phyloP scores from a whole-genome alignment of 2,888 invertebrate species.

The Drosophila fulvimacula region DNA sequence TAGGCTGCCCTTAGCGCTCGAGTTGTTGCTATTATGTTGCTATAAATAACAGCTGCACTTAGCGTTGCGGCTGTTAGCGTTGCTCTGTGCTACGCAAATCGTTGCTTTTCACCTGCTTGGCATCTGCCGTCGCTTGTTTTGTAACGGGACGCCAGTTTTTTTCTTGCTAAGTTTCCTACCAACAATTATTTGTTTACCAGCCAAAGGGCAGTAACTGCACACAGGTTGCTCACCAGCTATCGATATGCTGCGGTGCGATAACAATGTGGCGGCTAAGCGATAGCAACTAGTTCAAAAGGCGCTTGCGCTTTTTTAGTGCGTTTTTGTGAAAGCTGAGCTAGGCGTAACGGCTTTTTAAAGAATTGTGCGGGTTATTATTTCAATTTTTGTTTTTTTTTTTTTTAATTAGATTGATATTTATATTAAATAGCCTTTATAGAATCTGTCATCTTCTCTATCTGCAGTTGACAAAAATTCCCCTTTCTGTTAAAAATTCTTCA shows the following conservation, averaged over 20 bases:
- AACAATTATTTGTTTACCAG: constrained; percentile 53
- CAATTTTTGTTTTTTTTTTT: too few species aligned
- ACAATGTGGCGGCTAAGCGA: constrained; percentile 17
- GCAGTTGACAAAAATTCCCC: background rate
- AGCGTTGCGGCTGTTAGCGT: constrained; percentile 28
- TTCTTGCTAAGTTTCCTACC: constrained; percentile 14
- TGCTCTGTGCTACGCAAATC: constrained; percentile 41
- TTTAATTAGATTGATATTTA: too few species aligned
- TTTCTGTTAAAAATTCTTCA: background rate
- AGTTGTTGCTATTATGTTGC: constrained; percentile 52
- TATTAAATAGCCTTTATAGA: too few species aligned
- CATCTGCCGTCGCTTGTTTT: constrained; percentile 26
- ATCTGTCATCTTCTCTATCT: too few species aligned
- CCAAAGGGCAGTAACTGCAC: constrained; percentile 30
- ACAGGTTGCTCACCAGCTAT: constrained; percentile 46
- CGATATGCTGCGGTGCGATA: constrained; percentile 28
- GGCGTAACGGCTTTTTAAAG: constrained; percentile 8
- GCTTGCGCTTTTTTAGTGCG: constrained; percentile 20
- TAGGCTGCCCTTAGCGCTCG: constrained; percentile 9
- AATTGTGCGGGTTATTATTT: background rate
- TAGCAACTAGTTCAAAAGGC: background rate
- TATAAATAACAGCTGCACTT: constrained; percentile 66
- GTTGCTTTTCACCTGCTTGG: constrained; percentile 41
- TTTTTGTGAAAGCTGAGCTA: background rate
- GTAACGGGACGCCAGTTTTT: constrained; percentile 18